A percentile compares a stretch with the other conserved stretches of the same genome.
phyloP scores from a whole-genome alignment of 2,797 vertebrate species.

The Tenualosa thibaudeaui region DNA sequence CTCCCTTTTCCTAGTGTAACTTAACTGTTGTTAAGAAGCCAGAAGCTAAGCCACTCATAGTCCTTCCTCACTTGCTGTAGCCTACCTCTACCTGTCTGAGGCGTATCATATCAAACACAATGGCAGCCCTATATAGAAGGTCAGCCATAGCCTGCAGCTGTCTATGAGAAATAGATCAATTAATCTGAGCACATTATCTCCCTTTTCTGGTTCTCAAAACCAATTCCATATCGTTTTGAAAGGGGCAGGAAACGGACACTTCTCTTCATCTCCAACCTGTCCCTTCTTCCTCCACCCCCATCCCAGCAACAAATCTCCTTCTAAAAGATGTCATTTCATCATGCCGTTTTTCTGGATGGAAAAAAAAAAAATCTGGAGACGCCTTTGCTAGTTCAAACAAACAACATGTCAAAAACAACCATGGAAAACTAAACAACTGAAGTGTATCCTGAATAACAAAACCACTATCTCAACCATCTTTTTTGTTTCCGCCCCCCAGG shows the following conservation, averaged over 20 bases:
- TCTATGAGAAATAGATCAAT: background rate
- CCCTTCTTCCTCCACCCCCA: background rate
- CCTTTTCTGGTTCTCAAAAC: background rate
- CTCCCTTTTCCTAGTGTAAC: background rate
- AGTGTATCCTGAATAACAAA: background rate
- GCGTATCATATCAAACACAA: background rate
- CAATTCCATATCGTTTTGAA: background rate
- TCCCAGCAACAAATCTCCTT: background rate
- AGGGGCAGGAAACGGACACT: background rate
- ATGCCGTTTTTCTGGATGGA: background rate
- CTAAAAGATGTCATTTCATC: background rate
- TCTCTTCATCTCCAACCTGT: background rate
- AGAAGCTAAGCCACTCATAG: background rate
- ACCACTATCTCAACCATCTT: background rate
- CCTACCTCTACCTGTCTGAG: background rate
- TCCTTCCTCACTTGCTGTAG: background rate
- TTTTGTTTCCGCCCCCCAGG: background rate
- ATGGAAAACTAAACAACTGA: background rate
- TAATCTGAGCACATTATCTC: constrained; percentile 13
- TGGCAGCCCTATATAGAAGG: background rate
- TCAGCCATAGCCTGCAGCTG: background rate
- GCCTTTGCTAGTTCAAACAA: background rate
- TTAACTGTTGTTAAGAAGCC: background rate
- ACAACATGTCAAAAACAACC: background rate
- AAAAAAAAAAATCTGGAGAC: background rate